These are phyloP conservation scores for Drosophila lacertosa DNA, from an alignment of 1,140 invertebrate species.

Conservation along the genomic window DNA sequence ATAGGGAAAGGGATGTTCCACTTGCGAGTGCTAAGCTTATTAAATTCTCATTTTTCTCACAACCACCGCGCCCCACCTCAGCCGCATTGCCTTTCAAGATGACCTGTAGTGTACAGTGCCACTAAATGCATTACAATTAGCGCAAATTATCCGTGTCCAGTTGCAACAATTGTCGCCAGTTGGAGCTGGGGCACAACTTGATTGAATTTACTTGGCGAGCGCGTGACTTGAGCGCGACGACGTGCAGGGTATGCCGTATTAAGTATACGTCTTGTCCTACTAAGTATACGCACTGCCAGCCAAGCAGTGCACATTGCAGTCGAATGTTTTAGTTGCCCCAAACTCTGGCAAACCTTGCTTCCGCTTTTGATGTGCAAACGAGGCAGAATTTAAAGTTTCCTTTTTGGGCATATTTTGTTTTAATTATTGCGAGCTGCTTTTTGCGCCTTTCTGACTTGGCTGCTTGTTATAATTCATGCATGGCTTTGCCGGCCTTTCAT, in stretches of 20 bases:
- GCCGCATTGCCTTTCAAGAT: slow-evolving; percentile 23
- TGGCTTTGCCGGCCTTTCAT: slow-evolving; percentile 58
- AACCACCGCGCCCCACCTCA: no score
- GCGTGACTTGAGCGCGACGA: slow-evolving; percentile 57
- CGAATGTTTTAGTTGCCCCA: slow-evolving; percentile 3
- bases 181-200: slow-evolving; percentile 59
- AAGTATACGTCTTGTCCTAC: slow-evolving; percentile 15
- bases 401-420: slow-evolving; percentile 41
- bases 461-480: slow-evolving; percentile 72
- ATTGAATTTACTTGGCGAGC: slow-evolving; percentile 71
- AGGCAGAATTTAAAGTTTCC: slow-evolving; percentile 31
- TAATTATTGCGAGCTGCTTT: slow-evolving; percentile 39
- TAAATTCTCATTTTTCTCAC: slow-evolving; percentile 30
- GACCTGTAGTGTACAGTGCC: slow-evolving; percentile 39
- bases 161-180: slow-evolving; percentile 57
- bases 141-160: slow-evolving; percentile 69
- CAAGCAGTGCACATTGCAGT: slow-evolving; percentile 12
- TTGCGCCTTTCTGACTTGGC: slow-evolving; percentile 25
- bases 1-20: background rate
- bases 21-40: slow-evolving; percentile 30
- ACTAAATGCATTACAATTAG: slow-evolving; percentile 76
- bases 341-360: slow-evolving; percentile 13
- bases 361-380: slow-evolving; percentile 41
- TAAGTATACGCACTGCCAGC: slow-evolving; percentile 36
- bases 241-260: slow-evolving; percentile 59